Conservation (phyloP, 2,797 vertebrate genomes). For the Mus minutoides region DNA sequence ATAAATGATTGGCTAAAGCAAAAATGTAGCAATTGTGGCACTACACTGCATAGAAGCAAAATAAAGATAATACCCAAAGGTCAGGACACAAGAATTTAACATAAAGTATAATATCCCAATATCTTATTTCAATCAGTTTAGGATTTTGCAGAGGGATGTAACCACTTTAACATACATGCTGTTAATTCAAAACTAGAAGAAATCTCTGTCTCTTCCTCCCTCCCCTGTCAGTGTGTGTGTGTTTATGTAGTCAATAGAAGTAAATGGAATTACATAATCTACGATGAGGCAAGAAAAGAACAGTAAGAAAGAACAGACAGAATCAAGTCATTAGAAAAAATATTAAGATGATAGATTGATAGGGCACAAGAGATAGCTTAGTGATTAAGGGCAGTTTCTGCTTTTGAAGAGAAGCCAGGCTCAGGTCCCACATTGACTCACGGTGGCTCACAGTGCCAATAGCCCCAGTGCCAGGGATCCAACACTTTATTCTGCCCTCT, state of each 20-base stretch:
- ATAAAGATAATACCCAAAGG: not conserved
- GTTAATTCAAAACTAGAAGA: slow-evolving; percentile 19
- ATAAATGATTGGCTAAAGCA: not conserved
- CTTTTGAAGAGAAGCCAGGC: not conserved
- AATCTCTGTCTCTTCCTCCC: not conserved
- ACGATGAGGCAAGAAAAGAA: not conserved
- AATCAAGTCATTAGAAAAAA: not conserved
- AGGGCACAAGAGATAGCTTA: not conserved
- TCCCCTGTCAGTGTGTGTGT: not conserved
- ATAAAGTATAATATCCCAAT: not conserved
- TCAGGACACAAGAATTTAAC: not conserved
- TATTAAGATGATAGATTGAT: not conserved
- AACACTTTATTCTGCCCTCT: not conserved
- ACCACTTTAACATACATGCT: not conserved
- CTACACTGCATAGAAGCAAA: not conserved
- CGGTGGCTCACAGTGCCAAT: not conserved
- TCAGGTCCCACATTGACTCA: not conserved
- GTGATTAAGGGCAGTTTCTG: not conserved
- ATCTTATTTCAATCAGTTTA: not conserved
- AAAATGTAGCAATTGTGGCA: not conserved
- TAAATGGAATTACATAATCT: not conserved
- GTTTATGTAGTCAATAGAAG: not conserved
- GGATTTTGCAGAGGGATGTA: not conserved
- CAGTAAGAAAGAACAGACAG: not conserved
- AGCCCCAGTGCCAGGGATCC: not conserved